A percentile compares a stretch with the other conserved stretches of the same genome.
Conservation (phyloP, 2,113 vertebrate species). For the Amphilophus citrinellus region DNA sequence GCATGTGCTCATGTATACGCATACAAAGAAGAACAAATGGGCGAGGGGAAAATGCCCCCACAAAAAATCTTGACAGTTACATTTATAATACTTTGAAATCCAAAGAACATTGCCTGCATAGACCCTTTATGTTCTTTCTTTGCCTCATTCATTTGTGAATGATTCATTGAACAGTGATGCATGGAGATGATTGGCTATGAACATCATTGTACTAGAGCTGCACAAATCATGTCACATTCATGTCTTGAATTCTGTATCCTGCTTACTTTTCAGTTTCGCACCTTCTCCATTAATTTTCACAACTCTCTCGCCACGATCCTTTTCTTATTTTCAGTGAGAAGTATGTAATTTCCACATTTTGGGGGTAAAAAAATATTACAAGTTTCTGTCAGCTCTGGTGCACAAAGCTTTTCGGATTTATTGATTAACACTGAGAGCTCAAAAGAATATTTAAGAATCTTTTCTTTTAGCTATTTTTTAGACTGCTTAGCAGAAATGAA, state of each 20-base stretch:
- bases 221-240: background rate
- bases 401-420: background rate
- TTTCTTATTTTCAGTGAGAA: constrained; percentile 8
- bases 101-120: background rate
- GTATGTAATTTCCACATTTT: background rate
- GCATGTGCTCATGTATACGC: background rate
- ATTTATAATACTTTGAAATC: background rate
- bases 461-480: background rate
- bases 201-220: background rate
- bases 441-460: background rate
- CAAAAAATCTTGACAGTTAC: background rate
- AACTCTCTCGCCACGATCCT: background rate
- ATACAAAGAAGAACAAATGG: background rate
- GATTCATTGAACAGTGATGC: constrained; percentile 18
- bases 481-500: background rate
- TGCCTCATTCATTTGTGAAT: constrained; percentile 20
- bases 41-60: background rate
- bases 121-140: background rate
- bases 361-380: background rate
- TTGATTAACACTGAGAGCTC: background rate
- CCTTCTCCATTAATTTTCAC: background rate
- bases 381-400: accelerated
- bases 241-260: background rate
- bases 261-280: background rate
- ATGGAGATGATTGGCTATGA: background rate